Evolutionary conservation across 2,888 invertebrate genomes (phyloP).

Genomic region (Dasysyrphus tricinctus): DNA sequence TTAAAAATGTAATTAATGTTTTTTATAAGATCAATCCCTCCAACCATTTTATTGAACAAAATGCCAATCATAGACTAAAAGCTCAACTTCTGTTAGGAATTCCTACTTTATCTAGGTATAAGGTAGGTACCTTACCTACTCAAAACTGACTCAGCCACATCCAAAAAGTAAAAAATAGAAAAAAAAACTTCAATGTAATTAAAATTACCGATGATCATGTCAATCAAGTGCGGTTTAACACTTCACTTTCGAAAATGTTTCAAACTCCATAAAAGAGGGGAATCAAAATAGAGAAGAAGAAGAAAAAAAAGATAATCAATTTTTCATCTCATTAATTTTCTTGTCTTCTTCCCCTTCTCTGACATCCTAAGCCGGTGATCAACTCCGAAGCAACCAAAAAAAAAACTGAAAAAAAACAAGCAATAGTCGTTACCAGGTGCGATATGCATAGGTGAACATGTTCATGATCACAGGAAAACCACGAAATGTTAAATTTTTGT

Average conservation of each 20-base stretch:
- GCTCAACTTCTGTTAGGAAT: conserved; percentile 35
- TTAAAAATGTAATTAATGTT: too few species aligned
- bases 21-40: not conserved
- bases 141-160: not conserved
- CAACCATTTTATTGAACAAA: conserved; percentile 7
- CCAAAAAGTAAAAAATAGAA: not conserved
- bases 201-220: conserved; percentile 64
- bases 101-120: not conserved
- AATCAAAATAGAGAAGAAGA: not conserved
- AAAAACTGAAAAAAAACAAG: conserved; percentile 21
- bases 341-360: conserved; percentile 42
- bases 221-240: conserved; percentile 69
- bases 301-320: conserved; percentile 50
- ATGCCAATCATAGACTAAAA: conserved; percentile 28
- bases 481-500: conserved; percentile 80
- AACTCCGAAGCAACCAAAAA: not conserved
- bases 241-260: conserved; percentile 63
- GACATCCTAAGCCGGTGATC: conserved; percentile 34
- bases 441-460: conserved; percentile 84
- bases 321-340: conserved; percentile 69
- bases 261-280: not conserved
- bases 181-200: conserved; percentile 44
- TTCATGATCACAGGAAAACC: conserved; percentile 82
- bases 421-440: conserved; percentile 70
- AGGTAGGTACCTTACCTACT: not conserved